Base-by-base conservation (phyloP, 2,888 invertebrate genomes). In the Neria commutata region DNA sequence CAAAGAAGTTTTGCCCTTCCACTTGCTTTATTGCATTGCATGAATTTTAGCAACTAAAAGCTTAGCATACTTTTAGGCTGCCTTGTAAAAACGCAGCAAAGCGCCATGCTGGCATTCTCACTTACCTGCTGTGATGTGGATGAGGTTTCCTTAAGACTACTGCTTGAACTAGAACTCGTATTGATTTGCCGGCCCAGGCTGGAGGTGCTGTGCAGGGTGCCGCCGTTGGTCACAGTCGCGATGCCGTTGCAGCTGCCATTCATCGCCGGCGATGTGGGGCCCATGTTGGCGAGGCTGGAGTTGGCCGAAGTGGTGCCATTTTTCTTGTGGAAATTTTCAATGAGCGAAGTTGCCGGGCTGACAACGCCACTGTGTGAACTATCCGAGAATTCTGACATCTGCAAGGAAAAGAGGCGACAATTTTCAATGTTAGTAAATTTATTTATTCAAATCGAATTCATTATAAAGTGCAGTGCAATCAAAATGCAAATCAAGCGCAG, bases 281-380 rank as follows among this genome's bases (percentile, higher is more conserved):
- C 79, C 66, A 81, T 68, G 29, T 68, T 66, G 47, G 65, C 11
- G n/a, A 47, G 6, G 61, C 26, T 51, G 56, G 47, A 24, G 33
- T 47, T 64, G 2, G 60, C 57, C 54, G 78, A 78, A 66, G 81
- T 67, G 52, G 70, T 55, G 61, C 80, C 81, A 75, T 85, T 88
- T 80, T 87, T 87, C 79, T 89, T 89, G 77, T 89, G 89, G 71
- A 90, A 85, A 81, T 87, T 89, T 82, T 89, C 89, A 85, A 90
- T 88, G 75, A 89, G 86, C 76, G 88, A 85, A 68, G 87, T 85
- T 70, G 89, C 88, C 60, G 81, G 81, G 72, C 78, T 80, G 62
- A 79, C 70, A 61, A 78, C 77, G 61, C 74, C 72, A 64, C 76
- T 79, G 61, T 77, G 77, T 67, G 82, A 77, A 71, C 77, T 78